Evolutionary conservation across 2,113 vertebrate genomes (phyloP).

Genomic region (Meleagris gallopavo): DNA sequence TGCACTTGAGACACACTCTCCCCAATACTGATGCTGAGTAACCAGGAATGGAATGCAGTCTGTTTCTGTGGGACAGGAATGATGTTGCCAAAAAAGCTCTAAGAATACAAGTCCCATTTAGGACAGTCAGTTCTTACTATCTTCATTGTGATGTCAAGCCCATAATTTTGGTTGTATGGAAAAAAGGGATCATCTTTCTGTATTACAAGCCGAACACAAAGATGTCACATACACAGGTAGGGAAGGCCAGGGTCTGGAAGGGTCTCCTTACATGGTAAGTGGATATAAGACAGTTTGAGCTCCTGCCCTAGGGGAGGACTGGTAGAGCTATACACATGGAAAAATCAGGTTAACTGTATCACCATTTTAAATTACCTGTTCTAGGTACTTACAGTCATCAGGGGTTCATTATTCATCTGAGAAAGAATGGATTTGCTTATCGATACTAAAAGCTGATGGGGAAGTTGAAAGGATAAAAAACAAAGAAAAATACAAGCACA

Average conservation of each 20-base stretch:
- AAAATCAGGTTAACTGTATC: background rate
- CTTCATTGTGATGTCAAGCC: conserved; percentile 35
- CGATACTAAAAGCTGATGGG: conserved; percentile 40
- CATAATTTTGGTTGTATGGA: conserved; percentile 5
- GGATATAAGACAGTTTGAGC: background rate
- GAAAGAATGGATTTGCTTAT: conserved; percentile 38
- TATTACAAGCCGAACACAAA: background rate
- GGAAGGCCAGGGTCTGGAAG: background rate
- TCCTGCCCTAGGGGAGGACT: background rate
- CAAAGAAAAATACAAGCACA: conserved; percentile 24
- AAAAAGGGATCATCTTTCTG: background rate
- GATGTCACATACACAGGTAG: background rate
- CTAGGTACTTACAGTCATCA: background rate
- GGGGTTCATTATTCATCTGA: background rate
- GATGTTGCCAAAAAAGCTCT: conserved; percentile 40
- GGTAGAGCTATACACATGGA: background rate
- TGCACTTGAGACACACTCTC: background rate
- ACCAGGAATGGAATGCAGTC: conserved; percentile 4
- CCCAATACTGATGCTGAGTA: background rate
- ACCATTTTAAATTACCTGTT: background rate
- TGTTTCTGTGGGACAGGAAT: conserved; percentile 17
- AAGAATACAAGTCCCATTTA: conserved; percentile 47
- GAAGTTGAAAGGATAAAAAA: conserved; percentile 50
- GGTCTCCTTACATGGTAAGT: background rate
- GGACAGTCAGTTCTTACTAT: conserved; percentile 57